These are phyloP conservation scores for Rhodinocichla rosea DNA, from an alignment of 2,113 vertebrate genomes.

Conservation along the genomic window DNA sequence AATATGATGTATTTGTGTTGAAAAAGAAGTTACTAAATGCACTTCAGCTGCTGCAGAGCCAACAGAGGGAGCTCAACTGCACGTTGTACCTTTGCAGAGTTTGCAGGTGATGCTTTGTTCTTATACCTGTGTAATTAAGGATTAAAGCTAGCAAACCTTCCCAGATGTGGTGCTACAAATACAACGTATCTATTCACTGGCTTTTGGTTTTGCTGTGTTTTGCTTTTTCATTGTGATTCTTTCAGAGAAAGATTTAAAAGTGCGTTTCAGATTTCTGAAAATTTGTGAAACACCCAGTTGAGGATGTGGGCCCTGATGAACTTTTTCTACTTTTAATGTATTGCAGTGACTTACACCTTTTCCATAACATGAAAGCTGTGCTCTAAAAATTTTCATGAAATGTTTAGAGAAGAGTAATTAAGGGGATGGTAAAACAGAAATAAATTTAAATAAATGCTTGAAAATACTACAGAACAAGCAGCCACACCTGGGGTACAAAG, in stretches of 20 bases:
- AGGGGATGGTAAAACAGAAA: slow-evolving; percentile 16
- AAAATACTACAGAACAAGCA: slow-evolving; percentile 49
- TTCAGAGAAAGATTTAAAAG: neutral
- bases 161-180: neutral
- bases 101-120: neutral
- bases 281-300: neutral
- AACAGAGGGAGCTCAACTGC: slow-evolving; percentile 59
- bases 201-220: neutral
- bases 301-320: fast-evolving
- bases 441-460: slow-evolving; percentile 37
- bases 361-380: neutral
- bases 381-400: neutral
- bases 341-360: neutral
- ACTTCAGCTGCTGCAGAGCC: neutral
- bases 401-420: slow-evolving; percentile 24
- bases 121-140: neutral
- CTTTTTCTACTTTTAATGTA: neutral
- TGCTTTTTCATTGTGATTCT: neutral
- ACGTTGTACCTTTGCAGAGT: neutral
- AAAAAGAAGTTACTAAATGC: neutral
- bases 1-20: neutral
- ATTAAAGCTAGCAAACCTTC: neutral
- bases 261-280: neutral
- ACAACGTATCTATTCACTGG: neutral
- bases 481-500: neutral